These are phyloP conservation scores for Thalassarche chlororhynchos DNA, from an alignment of 2,113 vertebrate genomes.

Conservation along the genomic window DNA sequence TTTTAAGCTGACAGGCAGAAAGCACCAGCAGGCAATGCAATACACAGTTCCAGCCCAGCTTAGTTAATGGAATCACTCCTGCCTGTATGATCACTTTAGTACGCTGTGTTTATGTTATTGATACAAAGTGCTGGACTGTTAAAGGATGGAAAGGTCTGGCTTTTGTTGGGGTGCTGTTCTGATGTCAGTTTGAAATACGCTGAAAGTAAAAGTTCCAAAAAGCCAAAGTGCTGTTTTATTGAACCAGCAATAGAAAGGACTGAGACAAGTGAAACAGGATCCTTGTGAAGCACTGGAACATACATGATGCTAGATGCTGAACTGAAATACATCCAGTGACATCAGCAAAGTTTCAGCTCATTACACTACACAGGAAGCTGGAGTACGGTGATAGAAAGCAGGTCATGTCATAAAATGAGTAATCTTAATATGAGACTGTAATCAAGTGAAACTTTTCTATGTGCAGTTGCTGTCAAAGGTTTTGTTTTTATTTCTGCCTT, in stretches of 20 bases:
- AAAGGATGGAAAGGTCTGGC: neutral
- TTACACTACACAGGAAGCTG: neutral
- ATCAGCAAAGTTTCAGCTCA: neutral
- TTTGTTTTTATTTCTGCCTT: conserved; percentile 15
- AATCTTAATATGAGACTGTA: neutral
- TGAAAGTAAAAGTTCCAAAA: neutral
- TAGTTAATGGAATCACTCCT: neutral
- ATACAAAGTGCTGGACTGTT: neutral
- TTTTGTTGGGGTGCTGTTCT: conserved; percentile 11
- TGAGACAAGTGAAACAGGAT: conserved; percentile 34
- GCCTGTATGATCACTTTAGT: neutral
- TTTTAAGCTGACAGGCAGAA: neutral
- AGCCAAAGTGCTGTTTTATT: conserved; percentile 41
- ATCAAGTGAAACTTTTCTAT: conserved; percentile 2
- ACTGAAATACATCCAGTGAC: neutral
- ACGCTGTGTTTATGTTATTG: neutral
- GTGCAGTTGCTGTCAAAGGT: neutral
- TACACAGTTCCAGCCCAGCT: neutral
- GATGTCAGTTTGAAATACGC: conserved; percentile 20
- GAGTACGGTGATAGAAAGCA: conserved; percentile 22
- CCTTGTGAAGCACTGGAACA: neutral
- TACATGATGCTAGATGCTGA: neutral
- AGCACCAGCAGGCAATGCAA: neutral
- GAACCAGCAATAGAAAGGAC: neutral
- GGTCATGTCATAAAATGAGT: conserved; percentile 33